These are phyloP conservation scores for Nyctalus aviator DNA, from an alignment of 2,797 vertebrate genomes.

Conservation along the genomic window DNA sequence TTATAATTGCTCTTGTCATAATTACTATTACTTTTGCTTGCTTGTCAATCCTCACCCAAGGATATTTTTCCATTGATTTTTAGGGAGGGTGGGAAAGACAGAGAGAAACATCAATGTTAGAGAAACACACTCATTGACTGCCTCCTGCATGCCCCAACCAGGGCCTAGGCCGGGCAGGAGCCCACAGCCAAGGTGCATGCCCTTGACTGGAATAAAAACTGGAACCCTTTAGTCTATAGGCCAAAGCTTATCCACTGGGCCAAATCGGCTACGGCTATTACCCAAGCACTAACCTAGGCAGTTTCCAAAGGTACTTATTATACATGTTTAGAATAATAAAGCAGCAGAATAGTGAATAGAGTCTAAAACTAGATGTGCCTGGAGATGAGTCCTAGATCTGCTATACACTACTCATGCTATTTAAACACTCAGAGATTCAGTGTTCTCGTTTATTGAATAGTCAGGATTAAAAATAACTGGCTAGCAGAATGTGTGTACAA, in stretches of 20 bases:
- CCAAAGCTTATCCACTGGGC: too few species aligned
- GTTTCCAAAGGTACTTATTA: neutral
- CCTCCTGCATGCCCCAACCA: too few species aligned
- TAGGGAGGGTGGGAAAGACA: too few species aligned
- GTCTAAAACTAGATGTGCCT: neutral
- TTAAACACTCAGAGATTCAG: neutral
- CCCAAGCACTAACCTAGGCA: neutral
- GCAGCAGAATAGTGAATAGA: neutral
- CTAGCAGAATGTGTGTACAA: neutral
- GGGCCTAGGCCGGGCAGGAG: too few species aligned
- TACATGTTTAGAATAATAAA: neutral
- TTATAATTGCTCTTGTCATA: neutral
- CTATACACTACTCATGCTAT: neutral
- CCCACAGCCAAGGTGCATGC: too few species aligned
- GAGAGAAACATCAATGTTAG: too few species aligned
- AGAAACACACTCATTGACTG: too few species aligned
- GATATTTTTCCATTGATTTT: too few species aligned
- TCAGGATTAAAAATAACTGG: constrained; percentile 24
- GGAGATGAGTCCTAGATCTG: neutral
- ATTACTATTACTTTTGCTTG: neutral
- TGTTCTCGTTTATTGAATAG: neutral
- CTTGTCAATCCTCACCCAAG: too few species aligned
- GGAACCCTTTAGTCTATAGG: too few species aligned
- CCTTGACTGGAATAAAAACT: too few species aligned
- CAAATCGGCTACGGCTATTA: neutral